These are phyloP conservation scores for Hycleus phaleratus DNA, from an alignment of 1,140 invertebrate species.

Conservation along the genomic window DNA sequence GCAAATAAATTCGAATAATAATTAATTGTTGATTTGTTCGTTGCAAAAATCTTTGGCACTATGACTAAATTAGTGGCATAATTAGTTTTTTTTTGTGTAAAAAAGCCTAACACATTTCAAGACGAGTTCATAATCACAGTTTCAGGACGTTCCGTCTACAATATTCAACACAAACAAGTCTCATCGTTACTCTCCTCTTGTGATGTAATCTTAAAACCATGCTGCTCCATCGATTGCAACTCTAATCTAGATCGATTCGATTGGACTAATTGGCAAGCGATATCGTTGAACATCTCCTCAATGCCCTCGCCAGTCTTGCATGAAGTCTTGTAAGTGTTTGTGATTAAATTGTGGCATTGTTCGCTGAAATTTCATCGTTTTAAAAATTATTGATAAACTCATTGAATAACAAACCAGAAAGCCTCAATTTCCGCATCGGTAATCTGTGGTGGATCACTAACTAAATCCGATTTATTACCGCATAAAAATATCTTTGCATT, in stretches of 20 bases:
- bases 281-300: conserved; percentile 85
- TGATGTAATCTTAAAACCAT: conserved; percentile 69
- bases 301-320: conserved; percentile 83
- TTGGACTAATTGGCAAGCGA: conserved; percentile 69
- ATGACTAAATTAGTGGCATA: no score
- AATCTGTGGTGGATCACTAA: conserved; percentile 63
- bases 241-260: conserved; percentile 74
- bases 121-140: no score
- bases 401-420: conserved; percentile 60
- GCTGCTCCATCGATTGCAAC: conserved; percentile 66
- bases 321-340: conserved; percentile 81
- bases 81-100: no score
- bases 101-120: no score
- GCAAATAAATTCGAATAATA: no score
- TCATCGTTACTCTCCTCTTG: conserved; percentile 49
- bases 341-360: conserved; percentile 86
- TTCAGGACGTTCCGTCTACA: no score
- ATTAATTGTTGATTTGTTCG: no score
- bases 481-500: conserved; percentile 90
- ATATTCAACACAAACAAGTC: conserved; percentile 31
- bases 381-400: background rate
- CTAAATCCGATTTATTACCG: conserved; percentile 81
- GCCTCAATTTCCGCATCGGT: conserved; percentile 83
- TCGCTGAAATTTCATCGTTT: conserved; percentile 53
- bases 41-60: no score